Evolutionary conservation across 2,113 vertebrate genomes (phyloP).

Genomic region (Marmota monax): DNA sequence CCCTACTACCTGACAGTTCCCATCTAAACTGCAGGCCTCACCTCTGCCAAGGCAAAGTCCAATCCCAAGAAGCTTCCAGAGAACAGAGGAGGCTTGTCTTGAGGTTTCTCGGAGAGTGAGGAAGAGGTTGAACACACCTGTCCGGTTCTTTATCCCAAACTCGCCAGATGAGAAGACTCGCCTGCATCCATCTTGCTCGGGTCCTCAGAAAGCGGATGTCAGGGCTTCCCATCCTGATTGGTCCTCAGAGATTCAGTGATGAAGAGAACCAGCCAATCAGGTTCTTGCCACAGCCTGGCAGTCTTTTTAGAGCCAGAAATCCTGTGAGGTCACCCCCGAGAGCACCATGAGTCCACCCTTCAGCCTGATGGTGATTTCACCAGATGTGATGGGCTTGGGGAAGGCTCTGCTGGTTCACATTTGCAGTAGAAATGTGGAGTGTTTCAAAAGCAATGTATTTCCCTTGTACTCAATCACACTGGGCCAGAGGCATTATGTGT

Average conservation of each 20-base stretch:
- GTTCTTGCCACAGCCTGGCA: background rate
- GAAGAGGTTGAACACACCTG: background rate
- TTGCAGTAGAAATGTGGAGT: constrained; percentile 9
- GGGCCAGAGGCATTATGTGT: background rate
- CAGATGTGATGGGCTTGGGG: background rate
- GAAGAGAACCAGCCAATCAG: background rate
- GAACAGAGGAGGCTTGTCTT: background rate
- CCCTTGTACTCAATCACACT: background rate
- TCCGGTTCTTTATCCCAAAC: background rate
- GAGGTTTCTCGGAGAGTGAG: background rate
- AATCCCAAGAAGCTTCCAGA: background rate
- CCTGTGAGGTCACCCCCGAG: fast-evolving
- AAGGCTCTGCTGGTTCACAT: background rate
- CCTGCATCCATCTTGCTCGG: background rate
- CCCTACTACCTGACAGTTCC: background rate
- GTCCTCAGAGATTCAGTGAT: background rate
- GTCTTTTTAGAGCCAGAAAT: background rate
- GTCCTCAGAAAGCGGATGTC: background rate
- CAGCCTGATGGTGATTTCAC: background rate
- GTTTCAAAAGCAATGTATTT: constrained; percentile 22
- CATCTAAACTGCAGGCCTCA: background rate
- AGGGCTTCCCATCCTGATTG: background rate
- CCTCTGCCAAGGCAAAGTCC: background rate
- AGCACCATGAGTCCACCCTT: background rate
- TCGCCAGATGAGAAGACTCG: background rate